Percentiles rank a stretch among this genome's conserved stretches.
phyloP scores from a whole-genome alignment of 2,888 invertebrate species.

The Nysson spinosus region DNA sequence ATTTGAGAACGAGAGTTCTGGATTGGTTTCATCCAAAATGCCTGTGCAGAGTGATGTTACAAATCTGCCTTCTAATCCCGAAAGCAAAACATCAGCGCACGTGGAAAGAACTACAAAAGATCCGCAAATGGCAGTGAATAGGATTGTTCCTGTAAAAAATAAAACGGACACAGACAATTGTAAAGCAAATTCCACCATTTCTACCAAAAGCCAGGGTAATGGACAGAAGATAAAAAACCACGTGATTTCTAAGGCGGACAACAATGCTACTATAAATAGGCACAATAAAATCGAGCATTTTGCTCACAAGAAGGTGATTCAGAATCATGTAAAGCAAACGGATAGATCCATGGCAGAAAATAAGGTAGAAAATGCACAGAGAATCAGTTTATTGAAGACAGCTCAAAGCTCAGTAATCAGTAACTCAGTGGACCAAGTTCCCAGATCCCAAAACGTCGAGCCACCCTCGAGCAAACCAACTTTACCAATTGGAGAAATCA shows the following conservation, averaged over 20 bases:
- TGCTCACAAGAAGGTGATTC: slow-evolving; percentile 63
- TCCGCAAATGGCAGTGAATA: slow-evolving; percentile 56
- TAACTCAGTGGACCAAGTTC: slow-evolving; percentile 53
- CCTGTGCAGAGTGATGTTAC: slow-evolving; percentile 43
- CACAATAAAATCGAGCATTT: slow-evolving; percentile 64
- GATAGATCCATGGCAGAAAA: slow-evolving; percentile 52
- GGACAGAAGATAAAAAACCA: slow-evolving; percentile 72
- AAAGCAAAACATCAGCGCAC: slow-evolving; percentile 39
- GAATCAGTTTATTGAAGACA: slow-evolving; percentile 70
- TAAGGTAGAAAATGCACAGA: slow-evolving; percentile 64
- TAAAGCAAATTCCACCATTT: slow-evolving; percentile 48
- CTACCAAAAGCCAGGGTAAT: slow-evolving; percentile 57
- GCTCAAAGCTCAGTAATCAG: slow-evolving; percentile 54
- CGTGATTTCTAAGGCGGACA: slow-evolving; percentile 59
- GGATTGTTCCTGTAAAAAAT: slow-evolving; percentile 55
- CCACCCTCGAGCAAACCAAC: slow-evolving; percentile 57
- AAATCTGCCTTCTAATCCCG: slow-evolving; percentile 41
- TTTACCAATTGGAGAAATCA: slow-evolving; percentile 78
- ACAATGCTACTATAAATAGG: slow-evolving; percentile 61
- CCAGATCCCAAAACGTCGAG: slow-evolving; percentile 53
- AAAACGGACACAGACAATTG: slow-evolving; percentile 60
- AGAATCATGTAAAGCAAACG: slow-evolving; percentile 67
- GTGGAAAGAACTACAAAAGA: slow-evolving; percentile 51
- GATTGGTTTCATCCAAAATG: slow-evolving; percentile 34
- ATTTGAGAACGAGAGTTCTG: slow-evolving; percentile 64